Conservation (phyloP, 1,140 invertebrate species). For the Geopemphigus sp. region DNA sequence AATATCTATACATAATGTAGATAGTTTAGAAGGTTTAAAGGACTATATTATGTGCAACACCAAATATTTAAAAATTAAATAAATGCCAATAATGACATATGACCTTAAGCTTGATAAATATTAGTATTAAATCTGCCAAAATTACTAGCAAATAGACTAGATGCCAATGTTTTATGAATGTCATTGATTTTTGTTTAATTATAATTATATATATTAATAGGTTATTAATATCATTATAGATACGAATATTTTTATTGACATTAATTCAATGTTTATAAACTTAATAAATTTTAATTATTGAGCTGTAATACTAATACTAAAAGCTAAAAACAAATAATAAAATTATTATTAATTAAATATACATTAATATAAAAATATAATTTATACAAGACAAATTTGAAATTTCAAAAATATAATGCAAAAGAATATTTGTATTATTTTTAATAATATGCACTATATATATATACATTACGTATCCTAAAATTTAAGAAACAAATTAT, state of each 20-base stretch:
- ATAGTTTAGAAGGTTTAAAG: neutral
- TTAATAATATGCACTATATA: too few relatives aligned
- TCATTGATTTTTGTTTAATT: conserved; percentile 28
- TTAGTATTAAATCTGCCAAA: conserved; percentile 30
- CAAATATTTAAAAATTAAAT: neutral
- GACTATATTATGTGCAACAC: conserved; percentile 12
- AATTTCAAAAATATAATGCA: neutral
- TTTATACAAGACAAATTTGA: neutral
- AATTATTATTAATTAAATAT: neutral
- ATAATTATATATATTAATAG: conserved; percentile 12
- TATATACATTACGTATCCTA: too few relatives aligned
- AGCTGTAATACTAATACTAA: too few relatives aligned
- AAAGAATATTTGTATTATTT: neutral
- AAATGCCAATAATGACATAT: conserved; percentile 15
- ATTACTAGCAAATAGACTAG: neutral
- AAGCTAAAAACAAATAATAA: neutral
- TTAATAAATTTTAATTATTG: neutral
- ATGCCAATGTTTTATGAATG: conserved; percentile 26
- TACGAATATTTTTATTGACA: neutral
- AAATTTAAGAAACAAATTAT: too few relatives aligned
- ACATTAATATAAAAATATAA: neutral
- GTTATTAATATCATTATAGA: neutral
- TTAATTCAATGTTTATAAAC: neutral
- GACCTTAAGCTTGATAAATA: conserved; percentile 27
- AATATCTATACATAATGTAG: too few relatives aligned